Evolutionary conservation across 2,797 vertebrate species (phyloP).

Genomic region (Oreortyx pictus): DNA sequence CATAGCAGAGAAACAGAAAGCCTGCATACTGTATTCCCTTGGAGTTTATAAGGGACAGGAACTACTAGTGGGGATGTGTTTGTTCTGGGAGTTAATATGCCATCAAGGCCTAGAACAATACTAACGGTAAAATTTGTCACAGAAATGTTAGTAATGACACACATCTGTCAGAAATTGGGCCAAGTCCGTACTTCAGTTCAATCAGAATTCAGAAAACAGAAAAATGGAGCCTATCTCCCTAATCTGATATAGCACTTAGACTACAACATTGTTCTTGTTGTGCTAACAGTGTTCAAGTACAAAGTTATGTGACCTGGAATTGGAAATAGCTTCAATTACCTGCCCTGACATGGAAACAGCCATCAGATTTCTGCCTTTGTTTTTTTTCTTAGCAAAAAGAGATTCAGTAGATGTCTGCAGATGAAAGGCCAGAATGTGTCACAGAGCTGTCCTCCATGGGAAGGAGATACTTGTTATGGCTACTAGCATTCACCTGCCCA

Average conservation of each 20-base stretch:
- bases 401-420: not conserved
- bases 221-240: not conserved
- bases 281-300: not conserved
- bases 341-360: not conserved
- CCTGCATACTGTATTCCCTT: not conserved
- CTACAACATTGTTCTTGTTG: not conserved
- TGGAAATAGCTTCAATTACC: not conserved
- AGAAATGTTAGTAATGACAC: not conserved
- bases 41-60: not conserved
- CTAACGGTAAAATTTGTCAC: not conserved
- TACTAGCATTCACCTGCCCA: not conserved
- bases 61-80: not conserved
- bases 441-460: not conserved
- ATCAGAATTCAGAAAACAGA: not conserved
- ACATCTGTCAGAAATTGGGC: not conserved
- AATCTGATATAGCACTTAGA: not conserved
- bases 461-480: not conserved
- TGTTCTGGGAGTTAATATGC: not conserved
- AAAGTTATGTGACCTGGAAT: not conserved
- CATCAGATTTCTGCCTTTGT: not conserved
- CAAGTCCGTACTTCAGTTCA: not conserved
- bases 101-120: not conserved
- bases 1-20: conserved; percentile 4
- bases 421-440: not conserved
- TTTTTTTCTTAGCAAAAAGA: not conserved